These are phyloP conservation scores for Ectobius pallidus DNA, from an alignment of 2,888 invertebrate genomes.

Conservation along the genomic window DNA sequence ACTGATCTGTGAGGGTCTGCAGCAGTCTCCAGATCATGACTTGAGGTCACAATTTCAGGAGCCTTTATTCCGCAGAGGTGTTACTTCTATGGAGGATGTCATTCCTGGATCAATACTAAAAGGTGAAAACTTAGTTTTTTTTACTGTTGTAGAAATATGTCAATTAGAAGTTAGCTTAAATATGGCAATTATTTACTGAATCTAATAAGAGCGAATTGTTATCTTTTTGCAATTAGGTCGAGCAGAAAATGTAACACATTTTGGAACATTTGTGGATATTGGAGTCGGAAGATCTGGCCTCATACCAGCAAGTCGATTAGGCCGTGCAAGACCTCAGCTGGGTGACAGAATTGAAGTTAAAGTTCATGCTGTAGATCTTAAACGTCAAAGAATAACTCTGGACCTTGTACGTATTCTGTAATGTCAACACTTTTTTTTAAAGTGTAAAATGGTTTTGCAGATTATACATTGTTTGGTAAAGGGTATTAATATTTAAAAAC, in stretches of 20 bases:
- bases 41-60: conserved; percentile 68
- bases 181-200: too few relatives aligned
- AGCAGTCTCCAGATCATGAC: conserved; percentile 73
- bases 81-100: conserved; percentile 72
- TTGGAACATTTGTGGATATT: conserved; percentile 91
- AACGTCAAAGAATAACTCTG: conserved; percentile 63
- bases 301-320: conserved; percentile 68
- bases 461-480: too few relatives aligned
- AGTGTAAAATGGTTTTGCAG: too few relatives aligned
- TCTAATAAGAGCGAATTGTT: too few relatives aligned
- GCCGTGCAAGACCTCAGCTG: conserved; percentile 62
- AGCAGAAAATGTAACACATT: conserved; percentile 84
- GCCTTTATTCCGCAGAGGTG: conserved; percentile 76
- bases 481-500: too few relatives aligned
- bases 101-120: conserved; percentile 65
- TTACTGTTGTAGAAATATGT: too few relatives aligned
- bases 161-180: too few relatives aligned
- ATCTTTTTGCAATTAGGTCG: conserved; percentile 63
- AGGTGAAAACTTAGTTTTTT: conserved; percentile 53
- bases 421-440: too few relatives aligned
- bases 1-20: conserved; percentile 75
- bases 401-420: conserved; percentile 57
- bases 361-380: conserved; percentile 64
- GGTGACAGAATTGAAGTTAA: conserved; percentile 74
- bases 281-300: conserved; percentile 75